Base-by-base conservation (phyloP, 2,113 vertebrate genomes). In the Parus major region DNA sequence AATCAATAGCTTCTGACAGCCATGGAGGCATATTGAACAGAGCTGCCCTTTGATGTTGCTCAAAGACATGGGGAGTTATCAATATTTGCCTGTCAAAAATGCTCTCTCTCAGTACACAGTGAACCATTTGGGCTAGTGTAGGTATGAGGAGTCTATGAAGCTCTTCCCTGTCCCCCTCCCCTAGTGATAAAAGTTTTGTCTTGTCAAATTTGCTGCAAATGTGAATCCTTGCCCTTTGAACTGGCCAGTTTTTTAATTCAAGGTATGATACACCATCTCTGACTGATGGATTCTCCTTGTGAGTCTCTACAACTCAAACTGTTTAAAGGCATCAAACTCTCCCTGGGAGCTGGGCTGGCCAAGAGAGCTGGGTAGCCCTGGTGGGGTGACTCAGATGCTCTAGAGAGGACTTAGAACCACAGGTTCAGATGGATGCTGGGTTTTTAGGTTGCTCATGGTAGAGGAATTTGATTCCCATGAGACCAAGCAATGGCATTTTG, bases 231-330 rank as follows among this genome's bases (percentile, higher is more conserved):
- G 17, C 29, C 29, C 56, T 64, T 72, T 56, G 64, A 61, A 41
- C 4, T 27, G 39, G 3, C 5, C 11, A 23, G 3, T 2, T 59
- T 70, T 42, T 24, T 28, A 79, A 75, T 44, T 35, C 35, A 42
- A 44, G 23, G 22, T 52, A 1, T 0, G 2, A 31, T 3, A n/a
- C 1, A 0, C 5, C 10, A 6, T 15, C 13, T 60, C n/a, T 17
- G 20, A 35, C 10, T 0, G 20, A 22, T 4, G 6, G 63, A 31
- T 39, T 77, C 53, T 53, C n/a, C 15, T 12, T 33, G 10, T 7
- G 24, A 36, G 16, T 7, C 82, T 71, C 70, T 42, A 1, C 0
- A 1, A 12, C 13, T 46, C 61, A 66, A 79, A 60, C 5, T 20
- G 2, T 22, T 47, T 3, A 9, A 64, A 93, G 25, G 5, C 35